Evolutionary conservation across 2,888 invertebrate species (phyloP), one percentile per base, ranked within the genome.

Genomic region (Lasioglossum zephyrum): DNA sequence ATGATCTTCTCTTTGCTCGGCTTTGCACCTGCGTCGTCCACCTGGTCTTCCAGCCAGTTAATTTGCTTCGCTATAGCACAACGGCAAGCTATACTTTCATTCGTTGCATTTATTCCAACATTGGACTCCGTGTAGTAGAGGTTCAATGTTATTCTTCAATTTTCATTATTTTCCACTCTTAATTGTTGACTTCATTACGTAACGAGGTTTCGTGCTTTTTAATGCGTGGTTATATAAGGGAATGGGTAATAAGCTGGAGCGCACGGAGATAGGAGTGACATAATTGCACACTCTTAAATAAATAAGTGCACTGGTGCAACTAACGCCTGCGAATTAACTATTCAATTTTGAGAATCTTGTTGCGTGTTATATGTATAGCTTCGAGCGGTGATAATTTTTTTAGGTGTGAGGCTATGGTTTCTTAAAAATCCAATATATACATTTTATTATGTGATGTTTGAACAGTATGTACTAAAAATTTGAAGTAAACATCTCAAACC

Each of bases 1-100:
- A 63, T 18, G 73, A 77, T 60, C 73, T 73, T 63, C 79, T 73
- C 39, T 81, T 72, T 79, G 53, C 73, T 85, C 39, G 53, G 13
- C 66, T 36, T 77, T 73, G 81, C 90, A 88, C 91, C 90, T 90
- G 88, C 91, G 87, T 63, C 75, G 73, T 88, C 83, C 90, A 87
- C 88, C 88, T 91, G 90, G 86, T 79, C 72, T 85, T 74, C 31
- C 70, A 49, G 63, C 79, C 77, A 47, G 83, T 85, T 79, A 81
- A 80, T 88, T 85, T 36, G 2, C 69, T 31, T 60, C 63, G 26
- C 39, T 75, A 47, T 3, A 36, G 6, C 1, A 47, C 5, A 39
- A 4, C 2, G 26, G 2, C 63, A 47, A 77, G 57, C 63, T 53
- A 31, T 74, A 49, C 31, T 76, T 36, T 31, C 39, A 8, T 69